Base-by-base conservation (phyloP, 1,140 invertebrate species). In the Drosophila hydei region DNA sequence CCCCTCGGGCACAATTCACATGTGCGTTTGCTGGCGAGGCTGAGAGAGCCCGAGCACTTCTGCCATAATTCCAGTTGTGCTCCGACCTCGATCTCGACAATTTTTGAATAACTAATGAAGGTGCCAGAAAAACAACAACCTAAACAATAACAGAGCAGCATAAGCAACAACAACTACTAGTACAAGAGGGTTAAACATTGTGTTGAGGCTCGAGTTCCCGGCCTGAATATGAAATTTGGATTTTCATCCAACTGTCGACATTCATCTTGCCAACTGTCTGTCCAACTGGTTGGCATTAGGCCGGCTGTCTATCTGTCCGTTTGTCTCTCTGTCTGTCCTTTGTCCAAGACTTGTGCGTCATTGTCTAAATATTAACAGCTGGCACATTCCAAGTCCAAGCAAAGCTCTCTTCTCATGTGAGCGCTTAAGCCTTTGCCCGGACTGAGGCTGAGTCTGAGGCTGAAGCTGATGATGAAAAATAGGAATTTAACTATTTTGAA, bases 301-400 rank as follows among this genome's bases (percentile, higher is more conserved):
- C 40, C 72, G 70, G 47, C 52, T 38, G 47, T 25, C 50, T 30
- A 54, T 51, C 55, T 58, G 43, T 27, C 40, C 36, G 36, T 30
- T 30, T 30, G 7, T 30, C n/a, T 40, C 12, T 16, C 19, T 58
- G 42, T 33, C 38, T 45, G 77, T 55, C 77, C 51, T 45, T 60
- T 69, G 69, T 80, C 77, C 65, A 60, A 70, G 70, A 87, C 81
- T 81, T 81, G 75, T 87, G 83, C 83, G 77, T 87, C 81, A 87
- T 87, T 87, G 81, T 88, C 81, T 88, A 87, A 87, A 87, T 87
- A 87, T 87, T 87, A 87, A 87, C 81, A 87, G 81, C 81, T 87
- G 81, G 77, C 78, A 81, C 83, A 85, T 62, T 77, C 77, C 73
- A 62, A 67, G 65, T 61, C 43, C 45, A 36, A 30, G 19, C 45